phyloP scores from a whole-genome alignment of 2,797 vertebrate genomes.

The Poecile montanus region DNA sequence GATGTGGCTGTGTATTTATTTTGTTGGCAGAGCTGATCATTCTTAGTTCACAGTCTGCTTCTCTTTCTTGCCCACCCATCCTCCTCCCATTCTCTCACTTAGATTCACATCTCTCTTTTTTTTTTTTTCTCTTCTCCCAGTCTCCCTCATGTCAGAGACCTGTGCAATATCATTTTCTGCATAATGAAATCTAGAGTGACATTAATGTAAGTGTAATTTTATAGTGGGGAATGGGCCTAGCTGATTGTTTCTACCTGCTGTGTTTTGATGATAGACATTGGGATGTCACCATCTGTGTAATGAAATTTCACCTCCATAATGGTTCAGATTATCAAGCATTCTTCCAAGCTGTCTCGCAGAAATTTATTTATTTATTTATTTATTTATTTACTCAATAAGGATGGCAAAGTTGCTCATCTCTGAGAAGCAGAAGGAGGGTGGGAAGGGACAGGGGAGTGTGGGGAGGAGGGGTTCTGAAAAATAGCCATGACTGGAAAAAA shows the following conservation, averaged over 20 bases:
- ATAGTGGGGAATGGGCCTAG: conserved; percentile 78
- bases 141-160: conserved; percentile 65
- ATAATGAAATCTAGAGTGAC: conserved; percentile 84
- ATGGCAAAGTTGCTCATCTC: not conserved
- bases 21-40: not conserved
- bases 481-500: not conserved
- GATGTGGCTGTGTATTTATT: not conserved
- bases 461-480: rapidly evolving
- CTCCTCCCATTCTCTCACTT: not conserved
- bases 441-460: not conserved
- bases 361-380: conserved; percentile 49
- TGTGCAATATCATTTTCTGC: conserved; percentile 79
- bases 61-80: not conserved
- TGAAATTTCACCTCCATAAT: conserved; percentile 84
- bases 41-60: not conserved
- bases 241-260: conserved; percentile 85
- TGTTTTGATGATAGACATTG: conserved; percentile 84
- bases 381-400: conserved; percentile 54
- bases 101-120: not conserved
- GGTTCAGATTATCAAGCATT: conserved; percentile 79
- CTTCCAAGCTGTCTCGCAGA: conserved; percentile 69
- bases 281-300: conserved; percentile 84
- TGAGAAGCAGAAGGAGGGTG: not conserved
- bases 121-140: not conserved
- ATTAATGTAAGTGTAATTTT: conserved; percentile 85